Conservation (phyloP, 2,113 vertebrate genomes). For the Scomber colias region DNA sequence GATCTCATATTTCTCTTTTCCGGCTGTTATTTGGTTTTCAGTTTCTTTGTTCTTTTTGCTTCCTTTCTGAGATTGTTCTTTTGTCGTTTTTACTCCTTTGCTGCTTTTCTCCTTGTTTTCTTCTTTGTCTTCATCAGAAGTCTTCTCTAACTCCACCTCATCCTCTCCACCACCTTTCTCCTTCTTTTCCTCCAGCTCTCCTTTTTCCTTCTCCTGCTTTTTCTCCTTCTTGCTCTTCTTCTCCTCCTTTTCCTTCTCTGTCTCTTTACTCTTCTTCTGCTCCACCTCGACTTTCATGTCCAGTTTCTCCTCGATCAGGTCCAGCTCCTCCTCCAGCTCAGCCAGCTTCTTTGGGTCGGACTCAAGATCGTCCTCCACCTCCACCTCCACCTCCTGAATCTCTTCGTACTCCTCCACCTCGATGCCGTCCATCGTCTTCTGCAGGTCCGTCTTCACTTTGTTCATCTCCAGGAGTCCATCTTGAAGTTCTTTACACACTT, state of each 20-base stretch:
- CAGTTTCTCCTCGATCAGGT: constrained; percentile 79
- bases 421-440: constrained; percentile 83
- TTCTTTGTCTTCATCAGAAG: constrained; percentile 3
- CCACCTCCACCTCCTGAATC: constrained; percentile 74
- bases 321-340: constrained; percentile 79
- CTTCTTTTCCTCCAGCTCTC: constrained; percentile 6
- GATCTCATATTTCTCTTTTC: constrained; percentile 35
- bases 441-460: constrained; percentile 80
- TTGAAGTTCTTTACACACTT: constrained; percentile 78
- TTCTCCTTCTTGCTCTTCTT: constrained; percentile 35
- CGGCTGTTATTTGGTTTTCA: constrained; percentile 46
- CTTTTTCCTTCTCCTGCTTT: constrained; percentile 18
- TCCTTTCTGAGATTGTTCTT: constrained; percentile 39
- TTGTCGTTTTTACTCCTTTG: not conserved
- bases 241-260: constrained; percentile 7
- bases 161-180: not conserved
- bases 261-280: constrained; percentile 38
- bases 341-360: constrained; percentile 76
- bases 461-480: constrained; percentile 78
- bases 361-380: constrained; percentile 67
- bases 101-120: not conserved
- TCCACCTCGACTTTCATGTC: constrained; percentile 66
- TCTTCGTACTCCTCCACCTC: constrained; percentile 82
- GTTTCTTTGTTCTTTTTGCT: constrained; percentile 60
- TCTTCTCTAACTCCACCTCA: constrained; percentile 19